These are phyloP conservation scores for Epsilonema sp. DNA, from an alignment of 2,888 invertebrate species.

Conservation along the genomic window DNA sequence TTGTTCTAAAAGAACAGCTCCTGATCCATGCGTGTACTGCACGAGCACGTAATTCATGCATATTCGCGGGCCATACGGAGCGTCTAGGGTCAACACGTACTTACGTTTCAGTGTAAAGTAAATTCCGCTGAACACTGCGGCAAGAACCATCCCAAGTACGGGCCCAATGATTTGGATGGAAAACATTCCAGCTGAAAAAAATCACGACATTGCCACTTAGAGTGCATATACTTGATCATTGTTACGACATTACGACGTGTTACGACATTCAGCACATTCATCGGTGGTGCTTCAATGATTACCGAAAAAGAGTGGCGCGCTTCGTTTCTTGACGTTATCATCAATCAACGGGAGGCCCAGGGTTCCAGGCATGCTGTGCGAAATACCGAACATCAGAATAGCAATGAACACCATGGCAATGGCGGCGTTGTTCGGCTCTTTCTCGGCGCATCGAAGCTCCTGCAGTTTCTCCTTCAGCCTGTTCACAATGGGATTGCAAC, in stretches of 20 bases:
- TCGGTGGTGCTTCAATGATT: too few relatives aligned
- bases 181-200: slow-evolving; percentile 27
- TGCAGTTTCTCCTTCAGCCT: background rate
- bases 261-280: too few relatives aligned
- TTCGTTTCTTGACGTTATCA: slow-evolving; percentile 26
- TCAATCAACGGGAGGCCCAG: slow-evolving; percentile 27
- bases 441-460: background rate
- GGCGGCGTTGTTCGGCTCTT: slow-evolving; percentile 19
- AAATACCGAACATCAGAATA: slow-evolving; percentile 24
- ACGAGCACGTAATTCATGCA: too few relatives aligned
- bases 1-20: too few relatives aligned
- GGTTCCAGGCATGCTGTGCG: slow-evolving; percentile 28
- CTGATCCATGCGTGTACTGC: too few relatives aligned
- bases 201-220: too few relatives aligned
- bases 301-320: slow-evolving; percentile 27
- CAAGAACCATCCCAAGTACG: slow-evolving; percentile 23
- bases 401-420: slow-evolving; percentile 25
- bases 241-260: too few relatives aligned
- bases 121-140: slow-evolving; percentile 20
- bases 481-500: slow-evolving; percentile 4
- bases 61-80: too few relatives aligned
- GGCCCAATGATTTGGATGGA: slow-evolving; percentile 27
- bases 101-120: slow-evolving; percentile 23
- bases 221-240: too few relatives aligned
- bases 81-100: too few relatives aligned